A percentile compares a stretch with the other conserved stretches of the same genome.
Evolutionary conservation across 2,113 vertebrate species (phyloP).

Genomic region (Spea bombifrons): DNA sequence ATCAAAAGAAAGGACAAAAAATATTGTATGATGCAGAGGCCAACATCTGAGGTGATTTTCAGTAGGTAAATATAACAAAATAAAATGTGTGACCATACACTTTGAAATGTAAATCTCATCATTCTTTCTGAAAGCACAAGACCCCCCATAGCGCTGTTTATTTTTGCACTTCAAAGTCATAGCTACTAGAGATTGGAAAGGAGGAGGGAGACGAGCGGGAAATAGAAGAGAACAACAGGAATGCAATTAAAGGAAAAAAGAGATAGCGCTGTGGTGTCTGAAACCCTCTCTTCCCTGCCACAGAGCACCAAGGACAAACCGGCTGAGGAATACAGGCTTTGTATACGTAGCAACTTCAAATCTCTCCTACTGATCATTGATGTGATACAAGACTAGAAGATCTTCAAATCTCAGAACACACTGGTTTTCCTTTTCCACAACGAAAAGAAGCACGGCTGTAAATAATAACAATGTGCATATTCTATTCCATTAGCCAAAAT

Average conservation of each 20-base stretch:
- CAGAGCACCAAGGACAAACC: too few species aligned
- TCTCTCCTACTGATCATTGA: not conserved
- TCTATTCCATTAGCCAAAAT: too few species aligned
- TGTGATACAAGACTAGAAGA: not conserved
- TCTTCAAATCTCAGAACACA: too few species aligned
- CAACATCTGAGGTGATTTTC: constrained; percentile 57
- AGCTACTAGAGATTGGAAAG: constrained; percentile 59
- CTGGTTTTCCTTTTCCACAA: too few species aligned
- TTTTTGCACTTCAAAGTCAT: constrained; percentile 59
- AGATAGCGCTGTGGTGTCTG: constrained; percentile 44
- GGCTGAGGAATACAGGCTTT: not conserved
- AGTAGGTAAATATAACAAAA: constrained; percentile 60
- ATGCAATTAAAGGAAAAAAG: constrained; percentile 56
- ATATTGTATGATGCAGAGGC: constrained; percentile 53
- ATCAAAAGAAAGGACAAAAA: constrained; percentile 54
- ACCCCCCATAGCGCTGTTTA: constrained; percentile 27
- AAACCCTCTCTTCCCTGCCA: not conserved
- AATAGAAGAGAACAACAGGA: constrained; percentile 56
- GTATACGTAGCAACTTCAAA: not conserved
- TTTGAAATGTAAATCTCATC: constrained; percentile 63
- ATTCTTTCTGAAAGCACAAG: constrained; percentile 19
- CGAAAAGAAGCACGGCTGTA: too few species aligned
- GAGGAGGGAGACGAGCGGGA: constrained; percentile 12
- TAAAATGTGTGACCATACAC: constrained; percentile 68
- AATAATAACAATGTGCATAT: too few species aligned